phyloP scores from a whole-genome alignment of 2,113 vertebrate species.

The Mustela nigripes region DNA sequence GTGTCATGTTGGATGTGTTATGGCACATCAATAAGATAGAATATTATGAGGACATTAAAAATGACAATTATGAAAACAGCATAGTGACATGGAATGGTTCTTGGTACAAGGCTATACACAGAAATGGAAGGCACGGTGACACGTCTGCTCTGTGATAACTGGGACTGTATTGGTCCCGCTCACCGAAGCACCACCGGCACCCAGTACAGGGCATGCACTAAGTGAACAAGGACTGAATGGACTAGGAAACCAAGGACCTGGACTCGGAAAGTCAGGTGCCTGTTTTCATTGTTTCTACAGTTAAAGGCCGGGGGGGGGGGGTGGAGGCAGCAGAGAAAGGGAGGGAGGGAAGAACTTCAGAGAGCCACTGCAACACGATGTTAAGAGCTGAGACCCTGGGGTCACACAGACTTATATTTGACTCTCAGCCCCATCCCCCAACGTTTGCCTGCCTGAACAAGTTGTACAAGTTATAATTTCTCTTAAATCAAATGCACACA shows the following conservation, averaged over 20 bases:
- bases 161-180: accelerated
- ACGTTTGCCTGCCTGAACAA: not conserved
- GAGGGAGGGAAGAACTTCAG: too few species aligned
- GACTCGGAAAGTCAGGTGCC: not conserved
- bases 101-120: not conserved
- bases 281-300: not conserved
- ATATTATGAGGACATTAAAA: constrained; percentile 63
- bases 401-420: not conserved
- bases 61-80: constrained; percentile 6
- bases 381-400: not conserved
- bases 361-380: not conserved
- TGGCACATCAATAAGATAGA: not conserved
- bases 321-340: not conserved
- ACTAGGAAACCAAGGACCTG: not conserved
- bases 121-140: not conserved
- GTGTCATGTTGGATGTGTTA: not conserved
- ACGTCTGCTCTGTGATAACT: not conserved
- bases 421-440: not conserved
- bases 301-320: not conserved
- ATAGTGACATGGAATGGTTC: not conserved
- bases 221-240: accelerated
- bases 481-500: not conserved
- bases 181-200: accelerated
- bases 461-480: not conserved
- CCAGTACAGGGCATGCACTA: accelerated